Evolutionary conservation across 2,888 invertebrate species (phyloP), one percentile per base, ranked within the genome.

Genomic region (Acanthosepion pharaonis): DNA sequence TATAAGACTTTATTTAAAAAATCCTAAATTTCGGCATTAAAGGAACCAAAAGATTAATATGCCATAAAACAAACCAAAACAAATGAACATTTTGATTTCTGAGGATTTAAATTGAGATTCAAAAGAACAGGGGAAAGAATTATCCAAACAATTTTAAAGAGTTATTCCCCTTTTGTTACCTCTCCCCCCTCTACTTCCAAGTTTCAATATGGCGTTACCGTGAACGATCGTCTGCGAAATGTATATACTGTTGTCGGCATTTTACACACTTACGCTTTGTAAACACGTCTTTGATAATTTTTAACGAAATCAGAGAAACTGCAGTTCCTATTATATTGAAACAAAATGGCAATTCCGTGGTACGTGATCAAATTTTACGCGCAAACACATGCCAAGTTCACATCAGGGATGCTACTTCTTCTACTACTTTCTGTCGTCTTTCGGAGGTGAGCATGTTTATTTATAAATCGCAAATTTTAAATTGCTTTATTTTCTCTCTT

Each of bases 301-400:
- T n/a, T 78, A 78, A 78, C 78, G 3, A 15, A n/a, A 15, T 78
- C 78, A n/a, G 11, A 93, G 4, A 28, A n/a, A n/a, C 9, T 51
- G 1, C 11, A 51, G n/a, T 53, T 53, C 6, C 48, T 92, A 49
- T 42, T 49, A 51, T 51, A 53, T 93, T 20, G 8, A n/a, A 6
- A 51, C 53, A 51, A 93, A 93, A 93, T 93, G 93, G 93, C 93
- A n/a, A 96, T 96, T 95, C 97, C 97, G 0, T 96, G 96, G 96
- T 97, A 96, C 95, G 92, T 97, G 51, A 94, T 96, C 64, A 96
- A 96, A 94, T 95, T 95, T 95, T 96, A 96, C 94, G 94, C 95
- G 49, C 95, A 96, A 92, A 96, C 96, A 94, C 96, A 97, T 94
- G 94, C 95, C 18, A 96, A 96, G 94, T 97, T 96, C 95, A 95